Evolutionary conservation across 2,888 invertebrate genomes (phyloP).

Genomic region (Acanthopleura granulata): DNA sequence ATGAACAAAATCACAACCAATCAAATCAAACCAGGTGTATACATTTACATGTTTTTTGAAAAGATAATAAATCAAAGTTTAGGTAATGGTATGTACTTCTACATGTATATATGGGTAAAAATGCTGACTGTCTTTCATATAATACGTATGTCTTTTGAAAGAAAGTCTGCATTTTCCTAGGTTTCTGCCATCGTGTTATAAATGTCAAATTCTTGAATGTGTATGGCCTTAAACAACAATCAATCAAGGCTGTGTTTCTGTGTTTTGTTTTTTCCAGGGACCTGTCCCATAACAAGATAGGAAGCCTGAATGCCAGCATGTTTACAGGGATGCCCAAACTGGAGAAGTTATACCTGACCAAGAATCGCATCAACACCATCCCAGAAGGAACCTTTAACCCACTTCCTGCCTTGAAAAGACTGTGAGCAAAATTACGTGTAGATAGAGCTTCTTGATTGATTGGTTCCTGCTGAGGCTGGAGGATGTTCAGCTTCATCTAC

Average conservation of each 20-base stretch:
- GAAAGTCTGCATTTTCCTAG: background rate
- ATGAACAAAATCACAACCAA: too few species aligned
- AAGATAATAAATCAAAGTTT: too few species aligned
- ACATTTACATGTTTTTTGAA: too few species aligned
- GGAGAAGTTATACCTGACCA: slow-evolving; percentile 74
- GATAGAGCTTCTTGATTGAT: background rate
- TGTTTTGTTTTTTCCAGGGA: slow-evolving; percentile 74
- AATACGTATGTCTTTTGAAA: background rate
- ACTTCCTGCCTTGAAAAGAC: slow-evolving; percentile 54
- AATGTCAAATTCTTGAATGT: too few species aligned
- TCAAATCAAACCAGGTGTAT: too few species aligned
- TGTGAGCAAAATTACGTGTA: slow-evolving; percentile 52
- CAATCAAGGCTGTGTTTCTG: background rate
- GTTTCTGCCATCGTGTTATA: background rate
- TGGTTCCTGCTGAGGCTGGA: too few species aligned
- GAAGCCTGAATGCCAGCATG: slow-evolving; percentile 78
- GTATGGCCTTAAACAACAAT: background rate
- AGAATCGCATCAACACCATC: slow-evolving; percentile 60
- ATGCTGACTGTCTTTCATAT: too few species aligned
- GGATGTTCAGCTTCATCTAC: too few species aligned
- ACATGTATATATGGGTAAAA: too few species aligned
- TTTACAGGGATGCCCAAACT: slow-evolving; percentile 75
- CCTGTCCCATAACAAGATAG: slow-evolving; percentile 82
- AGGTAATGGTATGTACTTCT: too few species aligned
- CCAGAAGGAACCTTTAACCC: slow-evolving; percentile 63